phyloP scores from a whole-genome alignment of 2,888 invertebrate species.

The Rhabditophanes sp. region DNA sequence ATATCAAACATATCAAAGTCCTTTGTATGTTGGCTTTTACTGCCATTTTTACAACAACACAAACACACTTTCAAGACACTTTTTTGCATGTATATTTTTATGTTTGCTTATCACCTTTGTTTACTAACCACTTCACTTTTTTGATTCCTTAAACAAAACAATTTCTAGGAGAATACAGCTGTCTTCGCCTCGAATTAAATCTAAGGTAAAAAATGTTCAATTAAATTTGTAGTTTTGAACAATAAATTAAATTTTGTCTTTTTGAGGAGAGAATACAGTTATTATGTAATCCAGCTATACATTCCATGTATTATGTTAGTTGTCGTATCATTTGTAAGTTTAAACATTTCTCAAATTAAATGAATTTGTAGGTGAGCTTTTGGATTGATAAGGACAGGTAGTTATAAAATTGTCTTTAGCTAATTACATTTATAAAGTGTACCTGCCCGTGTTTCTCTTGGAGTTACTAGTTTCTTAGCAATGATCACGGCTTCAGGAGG shows the following conservation, averaged over 20 bases:
- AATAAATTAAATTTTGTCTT: not conserved
- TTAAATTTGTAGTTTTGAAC: not conserved
- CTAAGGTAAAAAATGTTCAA: conserved; percentile 9
- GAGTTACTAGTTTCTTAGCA: conserved; percentile 34
- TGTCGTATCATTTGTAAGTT: conserved; percentile 47
- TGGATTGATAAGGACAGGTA: conserved; percentile 40
- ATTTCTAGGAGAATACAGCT: conserved; percentile 39
- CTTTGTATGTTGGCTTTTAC: no score
- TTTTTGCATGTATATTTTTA: not conserved
- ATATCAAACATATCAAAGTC: no score
- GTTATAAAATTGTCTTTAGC: not conserved
- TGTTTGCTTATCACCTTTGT: not conserved
- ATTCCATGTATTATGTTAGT: conserved; percentile 90
- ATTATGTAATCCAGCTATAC: conserved; percentile 64
- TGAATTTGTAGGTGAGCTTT: conserved; percentile 40
- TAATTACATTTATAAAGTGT: conserved; percentile 11
- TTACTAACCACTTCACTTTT: conserved; percentile 5
- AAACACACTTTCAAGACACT: not conserved
- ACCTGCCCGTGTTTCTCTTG: conserved; percentile 43
- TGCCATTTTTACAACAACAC: no score
- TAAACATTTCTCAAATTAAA: no score
- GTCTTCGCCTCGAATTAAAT: conserved; percentile 32
- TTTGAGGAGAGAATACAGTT: conserved; percentile 38
- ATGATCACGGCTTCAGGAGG: no score
- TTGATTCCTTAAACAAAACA: conserved; percentile 2